Conservation (phyloP, 2,797 vertebrate species). For the Typhlichthys eigenmanni region DNA sequence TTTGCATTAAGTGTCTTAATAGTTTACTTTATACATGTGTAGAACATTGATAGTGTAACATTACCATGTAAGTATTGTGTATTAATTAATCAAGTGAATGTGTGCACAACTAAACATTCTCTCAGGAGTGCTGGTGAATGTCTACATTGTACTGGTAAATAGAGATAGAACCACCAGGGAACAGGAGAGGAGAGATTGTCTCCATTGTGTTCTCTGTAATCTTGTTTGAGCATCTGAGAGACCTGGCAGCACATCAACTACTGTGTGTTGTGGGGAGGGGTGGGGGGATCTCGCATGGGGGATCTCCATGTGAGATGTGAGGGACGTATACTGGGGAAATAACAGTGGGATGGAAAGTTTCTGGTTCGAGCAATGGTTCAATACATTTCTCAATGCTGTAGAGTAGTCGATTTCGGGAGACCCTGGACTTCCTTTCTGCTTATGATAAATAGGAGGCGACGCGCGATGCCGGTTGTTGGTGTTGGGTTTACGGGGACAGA, state of each 20-base stretch:
- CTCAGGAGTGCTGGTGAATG: constrained; percentile 67
- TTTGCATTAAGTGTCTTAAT: constrained; percentile 18
- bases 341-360: no score
- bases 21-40: constrained; percentile 17
- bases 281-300: constrained; percentile 32
- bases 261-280: constrained; percentile 65
- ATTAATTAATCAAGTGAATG: constrained; percentile 6
- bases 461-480: no score
- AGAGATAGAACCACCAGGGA: constrained; percentile 77
- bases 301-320: no score
- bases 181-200: constrained; percentile 41
- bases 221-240: constrained; percentile 73
- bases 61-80: no score
- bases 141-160: constrained; percentile 81
- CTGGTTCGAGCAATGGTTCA: no score
- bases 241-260: constrained; percentile 72
- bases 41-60: not conserved
- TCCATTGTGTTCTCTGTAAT: constrained; percentile 73
- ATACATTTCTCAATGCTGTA: no score
- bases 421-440: no score
- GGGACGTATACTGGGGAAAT: no score
- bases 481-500: no score
- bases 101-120: constrained; percentile 46
- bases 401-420: no score
- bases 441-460: no score